These are phyloP conservation scores for Drosophila rubida DNA, from an alignment of 2,888 invertebrate species.

Conservation along the genomic window DNA sequence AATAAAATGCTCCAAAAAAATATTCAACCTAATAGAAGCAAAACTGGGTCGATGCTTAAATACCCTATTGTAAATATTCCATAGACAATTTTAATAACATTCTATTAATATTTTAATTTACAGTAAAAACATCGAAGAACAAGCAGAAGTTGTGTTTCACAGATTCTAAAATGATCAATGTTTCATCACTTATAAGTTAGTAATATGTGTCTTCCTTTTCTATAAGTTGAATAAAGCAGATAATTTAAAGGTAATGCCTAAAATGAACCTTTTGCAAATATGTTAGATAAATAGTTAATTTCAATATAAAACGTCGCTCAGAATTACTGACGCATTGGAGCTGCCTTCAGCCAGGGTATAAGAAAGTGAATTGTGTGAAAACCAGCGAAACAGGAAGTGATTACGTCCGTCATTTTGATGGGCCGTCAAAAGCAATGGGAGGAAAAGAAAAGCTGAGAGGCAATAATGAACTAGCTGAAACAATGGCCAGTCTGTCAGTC, in stretches of 20 bases:
- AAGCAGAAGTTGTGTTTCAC: too few relatives aligned
- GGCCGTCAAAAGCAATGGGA: conserved; percentile 64
- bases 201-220: too few relatives aligned
- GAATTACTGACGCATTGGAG: too few relatives aligned
- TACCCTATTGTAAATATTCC: conserved; percentile 4
- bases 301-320: too few relatives aligned
- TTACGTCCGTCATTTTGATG: conserved; percentile 75
- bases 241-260: too few relatives aligned
- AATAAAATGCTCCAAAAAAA: conserved; percentile 21
- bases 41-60: background rate
- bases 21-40: background rate
- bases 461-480: conserved; percentile 71
- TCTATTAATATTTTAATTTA: too few relatives aligned
- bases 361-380: conserved; percentile 41
- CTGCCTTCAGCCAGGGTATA: conserved; percentile 8
- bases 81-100: background rate
- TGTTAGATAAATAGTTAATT: too few relatives aligned
- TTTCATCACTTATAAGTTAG: too few relatives aligned
- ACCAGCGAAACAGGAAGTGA: conserved; percentile 70
- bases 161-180: too few relatives aligned
- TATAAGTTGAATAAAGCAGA: too few relatives aligned
- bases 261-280: too few relatives aligned
- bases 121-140: too few relatives aligned
- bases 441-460: conserved; percentile 36
- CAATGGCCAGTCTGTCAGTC: conserved; percentile 69